Evolutionary conservation across 1,140 invertebrate species (phyloP), one percentile per base, ranked within the genome.

Genomic region (Drosophila prosaltans): DNA sequence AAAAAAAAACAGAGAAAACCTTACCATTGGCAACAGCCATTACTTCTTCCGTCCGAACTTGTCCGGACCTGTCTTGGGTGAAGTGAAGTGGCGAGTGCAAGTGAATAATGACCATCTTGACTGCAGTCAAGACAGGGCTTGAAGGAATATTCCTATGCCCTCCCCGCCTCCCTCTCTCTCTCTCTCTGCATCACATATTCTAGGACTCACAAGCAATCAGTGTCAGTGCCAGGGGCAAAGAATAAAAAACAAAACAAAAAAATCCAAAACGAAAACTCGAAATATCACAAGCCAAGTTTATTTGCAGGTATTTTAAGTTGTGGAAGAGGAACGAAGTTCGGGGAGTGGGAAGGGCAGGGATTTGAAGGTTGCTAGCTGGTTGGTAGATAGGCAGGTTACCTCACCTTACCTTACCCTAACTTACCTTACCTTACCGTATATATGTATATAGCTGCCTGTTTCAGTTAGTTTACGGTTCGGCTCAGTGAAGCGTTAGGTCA

Each of bases 401-500:
- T 30, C 28, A 51, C 21, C 1, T n/a, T 48, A 48, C 6, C 16
- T 48, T 26, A 10, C 7, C 21, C 26, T 51, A 36, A 2, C 6
- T 36, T 36, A 36, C 32, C 32, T 6, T 36, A 36, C 32, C 32
- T 36, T 36, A 36, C 32, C 32, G 3, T 36, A 36, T 36, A 36
- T 36, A 36, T 36, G 7, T 51, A 26, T 24, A 10, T 51, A 51
- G 41, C 54, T 76, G 65, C 70, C 70, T 61, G 43, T 72, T 78
- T 73, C 64, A 83, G 69, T 83, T 83, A 76, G 75, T 64, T 76
- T 51, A 67, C 48, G 78, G 80, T 82, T 45, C 76, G 66, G 75
- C 81, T 80, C 81, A 84, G 45, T 84, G 81, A 72, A 84, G 81
- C 81, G 81, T 65, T 80, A 62, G 77, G 81, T 84, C 81, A 84